These are phyloP conservation scores for Pluvialis apricaria DNA, from an alignment of 2,113 vertebrate species.

Conservation along the genomic window DNA sequence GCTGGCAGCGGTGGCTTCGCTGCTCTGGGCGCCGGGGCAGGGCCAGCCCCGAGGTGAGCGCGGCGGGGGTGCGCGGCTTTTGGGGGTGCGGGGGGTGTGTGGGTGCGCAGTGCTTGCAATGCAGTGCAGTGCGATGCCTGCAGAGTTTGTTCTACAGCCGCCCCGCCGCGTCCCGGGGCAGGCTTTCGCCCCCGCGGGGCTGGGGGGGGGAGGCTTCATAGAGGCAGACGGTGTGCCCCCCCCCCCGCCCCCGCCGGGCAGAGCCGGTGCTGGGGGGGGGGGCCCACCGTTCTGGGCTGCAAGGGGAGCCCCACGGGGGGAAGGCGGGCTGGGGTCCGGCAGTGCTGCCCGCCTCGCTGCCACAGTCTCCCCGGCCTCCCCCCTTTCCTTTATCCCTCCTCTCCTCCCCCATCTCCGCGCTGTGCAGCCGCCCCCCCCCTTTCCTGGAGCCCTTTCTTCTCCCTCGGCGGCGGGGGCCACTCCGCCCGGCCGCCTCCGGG, in stretches of 20 bases:
- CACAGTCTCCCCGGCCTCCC: not conserved
- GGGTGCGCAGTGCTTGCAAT: not conserved
- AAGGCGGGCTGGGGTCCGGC: not conserved
- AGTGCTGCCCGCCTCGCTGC: not conserved
- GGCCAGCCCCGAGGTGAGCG: slow-evolving; percentile 76
- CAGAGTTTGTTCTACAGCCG: not conserved
- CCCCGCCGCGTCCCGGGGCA: not conserved
- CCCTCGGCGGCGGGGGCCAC: not conserved
- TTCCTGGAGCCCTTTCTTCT: slow-evolving; percentile 7
- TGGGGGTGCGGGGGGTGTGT: not conserved
- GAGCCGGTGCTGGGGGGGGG: not conserved
- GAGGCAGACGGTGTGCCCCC: too few relatives aligned
- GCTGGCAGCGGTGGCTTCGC: not conserved
- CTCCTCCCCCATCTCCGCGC: not conserved
- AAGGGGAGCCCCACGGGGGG: not conserved
- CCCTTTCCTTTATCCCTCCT: not conserved
- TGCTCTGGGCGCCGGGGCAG: slow-evolving; percentile 39
- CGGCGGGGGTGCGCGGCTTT: not conserved
- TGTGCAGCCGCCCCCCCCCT: not conserved
- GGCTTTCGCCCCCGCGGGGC: not conserved
- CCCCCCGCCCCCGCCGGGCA: not conserved
- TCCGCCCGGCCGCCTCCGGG: not conserved
- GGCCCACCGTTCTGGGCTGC: not conserved
- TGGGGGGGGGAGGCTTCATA: too few relatives aligned
- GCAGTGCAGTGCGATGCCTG: not conserved